Evolutionary conservation across 2,888 invertebrate genomes (phyloP).

Genomic region (Ophraella communa): DNA sequence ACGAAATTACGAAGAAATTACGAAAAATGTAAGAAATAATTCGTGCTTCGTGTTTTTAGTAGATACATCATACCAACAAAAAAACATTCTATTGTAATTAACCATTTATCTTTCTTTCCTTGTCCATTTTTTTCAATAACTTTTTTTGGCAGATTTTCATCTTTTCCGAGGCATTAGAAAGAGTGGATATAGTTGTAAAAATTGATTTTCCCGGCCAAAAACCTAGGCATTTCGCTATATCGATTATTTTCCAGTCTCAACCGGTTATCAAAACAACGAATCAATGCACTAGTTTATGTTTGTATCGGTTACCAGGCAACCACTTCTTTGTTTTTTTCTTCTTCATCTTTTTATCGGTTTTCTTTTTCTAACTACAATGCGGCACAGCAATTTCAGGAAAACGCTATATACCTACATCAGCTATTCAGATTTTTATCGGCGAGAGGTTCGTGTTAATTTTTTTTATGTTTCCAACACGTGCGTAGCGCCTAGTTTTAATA

Average conservation of each 20-base stretch:
- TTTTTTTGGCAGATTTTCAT: constrained; percentile 30
- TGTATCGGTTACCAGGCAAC: constrained; percentile 55
- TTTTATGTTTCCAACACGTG: constrained; percentile 36
- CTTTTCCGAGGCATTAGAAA: constrained; percentile 23
- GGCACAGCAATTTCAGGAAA: constrained; percentile 48
- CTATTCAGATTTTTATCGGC: constrained; percentile 43
- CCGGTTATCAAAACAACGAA: constrained; percentile 55
- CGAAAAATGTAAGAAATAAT: too few species aligned
- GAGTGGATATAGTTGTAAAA: constrained; percentile 44
- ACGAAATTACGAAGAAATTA: too few species aligned
- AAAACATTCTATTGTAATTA: too few species aligned
- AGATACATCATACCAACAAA: too few species aligned
- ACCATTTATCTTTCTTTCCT: too few species aligned
- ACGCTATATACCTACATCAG: constrained; percentile 48
- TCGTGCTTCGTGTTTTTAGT: too few species aligned
- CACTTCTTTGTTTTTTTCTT: constrained; percentile 52
- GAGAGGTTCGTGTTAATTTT: constrained; percentile 37
- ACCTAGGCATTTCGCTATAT: constrained; percentile 52
- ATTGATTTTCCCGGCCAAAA: constrained; percentile 53
- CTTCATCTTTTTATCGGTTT: constrained; percentile 51
- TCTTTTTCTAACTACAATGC: constrained; percentile 53
- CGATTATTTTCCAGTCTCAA: constrained; percentile 54
- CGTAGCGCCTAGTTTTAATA: constrained; percentile 27
- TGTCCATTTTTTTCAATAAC: constrained; percentile 15
- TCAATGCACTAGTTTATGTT: constrained; percentile 57